These are phyloP conservation scores for Pituophis catenifer DNA, from an alignment of 2,113 vertebrate genomes.

Conservation along the genomic window DNA sequence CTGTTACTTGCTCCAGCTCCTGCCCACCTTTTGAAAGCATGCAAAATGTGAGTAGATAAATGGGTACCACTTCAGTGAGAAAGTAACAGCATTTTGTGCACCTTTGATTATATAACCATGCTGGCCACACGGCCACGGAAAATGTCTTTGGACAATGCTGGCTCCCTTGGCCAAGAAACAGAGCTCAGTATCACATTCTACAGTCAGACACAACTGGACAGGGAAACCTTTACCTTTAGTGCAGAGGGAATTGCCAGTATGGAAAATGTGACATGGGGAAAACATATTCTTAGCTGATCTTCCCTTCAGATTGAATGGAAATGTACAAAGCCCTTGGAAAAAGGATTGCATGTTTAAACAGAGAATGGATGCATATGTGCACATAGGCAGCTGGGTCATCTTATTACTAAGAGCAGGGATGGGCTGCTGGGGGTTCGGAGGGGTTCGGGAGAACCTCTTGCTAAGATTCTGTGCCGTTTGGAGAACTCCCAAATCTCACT, in stretches of 20 bases:
- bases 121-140: background rate
- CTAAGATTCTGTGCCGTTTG: too few species aligned
- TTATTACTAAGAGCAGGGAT: background rate
- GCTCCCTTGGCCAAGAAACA: background rate
- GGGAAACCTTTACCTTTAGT: background rate
- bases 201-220: background rate
- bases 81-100: background rate
- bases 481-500: too few species aligned
- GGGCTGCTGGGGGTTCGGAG: too few species aligned
- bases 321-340: background rate
- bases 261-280: background rate
- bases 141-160: background rate
- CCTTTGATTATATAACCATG: background rate
- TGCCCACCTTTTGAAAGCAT: background rate
- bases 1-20: background rate
- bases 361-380: background rate
- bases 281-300: background rate
- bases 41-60: background rate
- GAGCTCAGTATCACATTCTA: background rate
- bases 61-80: background rate
- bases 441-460: too few species aligned
- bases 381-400: background rate
- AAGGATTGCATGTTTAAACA: background rate
- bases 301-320: background rate
- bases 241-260: background rate